A percentile compares a stretch with the other conserved stretches of the same genome.
These are phyloP conservation scores for Helicoverpa assulta DNA, from an alignment of 2,888 invertebrate genomes.

Conservation along the genomic window DNA sequence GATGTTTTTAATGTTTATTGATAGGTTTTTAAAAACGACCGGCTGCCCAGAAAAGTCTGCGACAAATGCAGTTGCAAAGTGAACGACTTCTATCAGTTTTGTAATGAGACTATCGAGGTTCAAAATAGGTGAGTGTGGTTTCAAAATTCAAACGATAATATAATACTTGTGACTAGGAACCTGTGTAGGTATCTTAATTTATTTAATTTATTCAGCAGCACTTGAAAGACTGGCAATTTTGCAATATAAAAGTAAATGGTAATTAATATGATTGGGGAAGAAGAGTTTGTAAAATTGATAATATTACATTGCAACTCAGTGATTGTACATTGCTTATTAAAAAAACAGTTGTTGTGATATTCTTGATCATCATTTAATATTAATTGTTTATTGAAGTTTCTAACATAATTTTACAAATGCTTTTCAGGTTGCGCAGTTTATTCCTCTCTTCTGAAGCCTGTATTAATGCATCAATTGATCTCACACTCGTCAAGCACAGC, in stretches of 20 bases:
- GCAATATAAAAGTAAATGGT: slow-evolving; percentile 8
- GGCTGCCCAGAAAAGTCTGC: slow-evolving; percentile 93
- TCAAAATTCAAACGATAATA: slow-evolving; percentile 9
- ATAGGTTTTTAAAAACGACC: slow-evolving; percentile 92
- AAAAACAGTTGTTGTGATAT: background rate
- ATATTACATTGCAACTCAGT: no score
- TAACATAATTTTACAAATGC: slow-evolving; percentile 9
- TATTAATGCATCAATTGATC: slow-evolving; percentile 69
- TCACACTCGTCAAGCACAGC: slow-evolving; percentile 73
- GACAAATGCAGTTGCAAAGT: slow-evolving; percentile 93
- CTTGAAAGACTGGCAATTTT: slow-evolving; percentile 5
- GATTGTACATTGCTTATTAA: background rate
- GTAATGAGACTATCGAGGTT: slow-evolving; percentile 92
- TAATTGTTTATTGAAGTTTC: no score
- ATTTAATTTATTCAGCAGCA: slow-evolving; percentile 23
- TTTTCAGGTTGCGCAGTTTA: slow-evolving; percentile 73
- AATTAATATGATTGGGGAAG: no score
- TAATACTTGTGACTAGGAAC: slow-evolving; percentile 30
- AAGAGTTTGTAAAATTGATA: no score
- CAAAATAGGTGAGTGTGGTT: slow-evolving; percentile 89
- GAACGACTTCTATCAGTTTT: slow-evolving; percentile 93
- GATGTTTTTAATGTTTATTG: slow-evolving; percentile 60
- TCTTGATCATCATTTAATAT: no score
- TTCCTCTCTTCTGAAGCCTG: slow-evolving; percentile 61
- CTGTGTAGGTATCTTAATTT: slow-evolving; percentile 44